A percentile compares a stretch with the other conserved stretches of the same genome.
phyloP scores from a whole-genome alignment of 2,888 invertebrate species.

The Pterostichus niger region DNA sequence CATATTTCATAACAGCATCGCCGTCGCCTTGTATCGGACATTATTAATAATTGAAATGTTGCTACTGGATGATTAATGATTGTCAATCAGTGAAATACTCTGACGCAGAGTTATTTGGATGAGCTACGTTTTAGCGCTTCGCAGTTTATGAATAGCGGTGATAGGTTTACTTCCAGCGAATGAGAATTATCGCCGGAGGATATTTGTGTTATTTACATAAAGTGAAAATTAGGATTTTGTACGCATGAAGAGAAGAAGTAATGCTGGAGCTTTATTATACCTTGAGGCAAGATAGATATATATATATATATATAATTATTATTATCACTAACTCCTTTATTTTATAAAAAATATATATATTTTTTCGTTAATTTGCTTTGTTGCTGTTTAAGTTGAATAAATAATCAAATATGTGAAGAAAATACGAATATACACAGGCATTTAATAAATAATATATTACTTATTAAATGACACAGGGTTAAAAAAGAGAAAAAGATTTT shows the following conservation, averaged over 20 bases:
- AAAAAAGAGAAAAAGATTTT: too few relatives aligned
- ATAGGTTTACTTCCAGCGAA: background rate
- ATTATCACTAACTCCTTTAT: too few relatives aligned
- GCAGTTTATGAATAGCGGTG: conserved; percentile 22
- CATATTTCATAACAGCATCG: conserved; percentile 28
- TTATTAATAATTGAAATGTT: conserved; percentile 56
- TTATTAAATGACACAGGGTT: too few relatives aligned
- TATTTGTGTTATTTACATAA: conserved; percentile 27
- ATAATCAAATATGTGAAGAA: too few relatives aligned
- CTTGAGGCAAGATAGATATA: too few relatives aligned
- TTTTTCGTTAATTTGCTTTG: too few relatives aligned
- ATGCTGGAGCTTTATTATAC: too few relatives aligned
- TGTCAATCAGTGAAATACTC: conserved; percentile 6
- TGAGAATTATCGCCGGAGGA: background rate
- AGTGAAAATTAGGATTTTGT: conserved; percentile 21
- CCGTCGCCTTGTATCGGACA: conserved; percentile 14
- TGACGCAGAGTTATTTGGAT: conserved; percentile 19
- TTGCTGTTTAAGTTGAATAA: too few relatives aligned
- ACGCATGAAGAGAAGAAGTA: background rate
- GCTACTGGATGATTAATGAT: conserved; percentile 46
- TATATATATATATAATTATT: too few relatives aligned
- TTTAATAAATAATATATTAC: too few relatives aligned
- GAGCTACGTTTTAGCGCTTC: background rate
- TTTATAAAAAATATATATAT: too few relatives aligned
- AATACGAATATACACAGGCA: too few relatives aligned